Conservation (phyloP, 2,888 invertebrate species). For the Trichopria drosophilae region DNA sequence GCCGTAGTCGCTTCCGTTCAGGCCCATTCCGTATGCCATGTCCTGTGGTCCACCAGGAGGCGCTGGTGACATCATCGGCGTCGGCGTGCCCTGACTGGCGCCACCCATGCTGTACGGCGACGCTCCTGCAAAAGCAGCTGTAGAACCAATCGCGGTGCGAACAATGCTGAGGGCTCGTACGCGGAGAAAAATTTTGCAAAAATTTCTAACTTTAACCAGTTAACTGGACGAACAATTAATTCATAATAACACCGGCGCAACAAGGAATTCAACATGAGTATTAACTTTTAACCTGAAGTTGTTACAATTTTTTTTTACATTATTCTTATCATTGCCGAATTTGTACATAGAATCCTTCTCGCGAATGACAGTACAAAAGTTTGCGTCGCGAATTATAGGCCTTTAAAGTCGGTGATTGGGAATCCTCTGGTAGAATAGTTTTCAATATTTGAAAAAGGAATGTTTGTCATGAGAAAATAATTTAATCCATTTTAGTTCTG, state of each 20-base stretch:
- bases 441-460: no score
- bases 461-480: no score
- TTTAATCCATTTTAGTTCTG: no score
- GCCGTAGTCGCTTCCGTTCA: constrained; percentile 85
- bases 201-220: not conserved
- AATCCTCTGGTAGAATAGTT: no score
- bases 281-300: constrained; percentile 3
- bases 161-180: constrained; percentile 28
- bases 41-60: constrained; percentile 76
- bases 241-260: not conserved
- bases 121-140: constrained; percentile 69
- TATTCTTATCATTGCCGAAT: no score
- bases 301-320: constrained; percentile 1
- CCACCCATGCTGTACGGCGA: constrained; percentile 85
- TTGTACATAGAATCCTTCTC: no score
- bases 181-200: not conserved
- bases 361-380: no score
- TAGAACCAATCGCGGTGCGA: constrained; percentile 57
- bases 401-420: no score
- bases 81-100: constrained; percentile 85
- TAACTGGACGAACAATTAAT: not conserved
- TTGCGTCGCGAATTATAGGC: no score
- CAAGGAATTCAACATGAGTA: not conserved
- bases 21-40: constrained; percentile 91
- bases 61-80: constrained; percentile 94